phyloP scores from a whole-genome alignment of 2,113 vertebrate genomes.

The Grammomys surdaster region DNA sequence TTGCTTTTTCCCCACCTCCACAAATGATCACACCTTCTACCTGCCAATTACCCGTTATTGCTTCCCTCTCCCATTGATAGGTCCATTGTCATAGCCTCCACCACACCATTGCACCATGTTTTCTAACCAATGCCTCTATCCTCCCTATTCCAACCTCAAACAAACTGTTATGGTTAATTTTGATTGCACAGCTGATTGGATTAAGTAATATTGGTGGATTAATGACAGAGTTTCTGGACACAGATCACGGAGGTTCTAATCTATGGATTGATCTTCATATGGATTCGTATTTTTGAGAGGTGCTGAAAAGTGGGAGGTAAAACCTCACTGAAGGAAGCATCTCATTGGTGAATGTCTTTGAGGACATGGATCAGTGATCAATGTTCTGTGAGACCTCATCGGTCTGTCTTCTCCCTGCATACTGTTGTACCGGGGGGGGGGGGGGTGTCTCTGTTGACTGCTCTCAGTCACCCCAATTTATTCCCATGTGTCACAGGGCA shows the following conservation, averaged over 20 bases:
- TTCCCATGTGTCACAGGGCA: background rate
- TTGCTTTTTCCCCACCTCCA: background rate
- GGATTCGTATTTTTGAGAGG: too few relatives aligned
- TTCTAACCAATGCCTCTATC: background rate
- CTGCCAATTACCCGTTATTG: background rate
- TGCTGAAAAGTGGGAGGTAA: background rate
- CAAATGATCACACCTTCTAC: background rate
- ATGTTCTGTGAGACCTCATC: background rate
- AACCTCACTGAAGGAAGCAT: background rate
- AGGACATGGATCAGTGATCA: too few relatives aligned
- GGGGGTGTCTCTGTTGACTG: too few relatives aligned
- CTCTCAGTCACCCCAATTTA: background rate
- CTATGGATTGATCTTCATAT: background rate
- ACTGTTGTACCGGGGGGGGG: too few relatives aligned
- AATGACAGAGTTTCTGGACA: background rate
- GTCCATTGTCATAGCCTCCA: background rate
- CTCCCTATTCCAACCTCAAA: background rate
- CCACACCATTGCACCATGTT: background rate
- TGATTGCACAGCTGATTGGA: background rate
- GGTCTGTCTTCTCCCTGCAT: too few relatives aligned
- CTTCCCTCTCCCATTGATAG: background rate
- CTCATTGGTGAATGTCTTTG: background rate
- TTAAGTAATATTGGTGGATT: background rate
- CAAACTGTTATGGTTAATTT: background rate
- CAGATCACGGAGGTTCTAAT: background rate